phyloP scores from a whole-genome alignment of 2,113 vertebrate species.

The Spheniscus mendiculus region DNA sequence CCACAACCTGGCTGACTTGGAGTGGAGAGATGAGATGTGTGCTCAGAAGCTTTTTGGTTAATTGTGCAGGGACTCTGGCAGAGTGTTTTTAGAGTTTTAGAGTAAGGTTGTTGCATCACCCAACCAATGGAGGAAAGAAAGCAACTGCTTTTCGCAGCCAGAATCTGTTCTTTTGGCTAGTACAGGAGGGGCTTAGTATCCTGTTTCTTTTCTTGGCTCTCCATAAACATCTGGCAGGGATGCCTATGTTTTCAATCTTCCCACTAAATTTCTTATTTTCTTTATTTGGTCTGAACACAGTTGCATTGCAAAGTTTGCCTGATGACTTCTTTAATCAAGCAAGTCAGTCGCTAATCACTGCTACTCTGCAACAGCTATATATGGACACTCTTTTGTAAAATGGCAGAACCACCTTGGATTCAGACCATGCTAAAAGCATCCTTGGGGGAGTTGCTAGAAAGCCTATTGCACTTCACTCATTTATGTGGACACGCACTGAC shows the following conservation, averaged over 20 bases:
- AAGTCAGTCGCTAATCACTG: not conserved
- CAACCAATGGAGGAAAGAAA: not conserved
- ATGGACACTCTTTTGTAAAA: not conserved
- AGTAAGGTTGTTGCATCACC: not conserved
- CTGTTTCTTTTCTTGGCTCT: conserved; percentile 1
- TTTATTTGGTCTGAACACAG: not conserved
- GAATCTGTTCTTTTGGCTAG: not conserved
- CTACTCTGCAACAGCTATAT: not conserved
- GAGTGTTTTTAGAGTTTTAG: not conserved
- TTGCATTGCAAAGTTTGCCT: not conserved
- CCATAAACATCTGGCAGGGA: not conserved
- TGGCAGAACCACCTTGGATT: not conserved
- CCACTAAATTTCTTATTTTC: not conserved
- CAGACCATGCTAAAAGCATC: not conserved
- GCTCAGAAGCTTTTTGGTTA: not conserved
- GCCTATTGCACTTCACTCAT: not conserved
- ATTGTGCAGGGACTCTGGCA: not conserved
- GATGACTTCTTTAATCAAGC: not conserved
- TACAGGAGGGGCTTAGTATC: not conserved
- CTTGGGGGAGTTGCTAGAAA: not conserved
- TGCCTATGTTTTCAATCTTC: not conserved
- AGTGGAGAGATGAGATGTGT: not conserved
- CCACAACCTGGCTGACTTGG: not conserved
- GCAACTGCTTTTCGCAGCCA: not conserved
- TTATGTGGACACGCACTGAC: not conserved